These are phyloP conservation scores for Platerodrilus igneus DNA, from an alignment of 2,888 invertebrate genomes.

Conservation along the genomic window DNA sequence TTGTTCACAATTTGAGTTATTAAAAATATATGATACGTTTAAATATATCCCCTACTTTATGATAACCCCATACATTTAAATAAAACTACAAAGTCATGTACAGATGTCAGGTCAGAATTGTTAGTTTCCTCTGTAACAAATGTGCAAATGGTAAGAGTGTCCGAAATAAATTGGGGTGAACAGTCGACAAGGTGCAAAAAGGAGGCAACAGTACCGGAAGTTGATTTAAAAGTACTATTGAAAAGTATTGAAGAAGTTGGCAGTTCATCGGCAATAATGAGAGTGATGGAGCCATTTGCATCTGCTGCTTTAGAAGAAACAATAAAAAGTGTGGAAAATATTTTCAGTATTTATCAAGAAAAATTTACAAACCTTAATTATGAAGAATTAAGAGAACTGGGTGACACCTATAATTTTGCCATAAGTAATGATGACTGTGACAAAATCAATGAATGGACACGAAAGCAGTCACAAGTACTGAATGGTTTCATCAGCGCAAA, in stretches of 20 bases:
- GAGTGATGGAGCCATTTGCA: too few relatives aligned
- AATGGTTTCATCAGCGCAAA: neutral
- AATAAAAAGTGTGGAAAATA: too few relatives aligned
- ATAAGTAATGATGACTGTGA: neutral
- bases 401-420: neutral
- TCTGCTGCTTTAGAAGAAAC: too few relatives aligned
- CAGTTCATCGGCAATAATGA: too few relatives aligned
- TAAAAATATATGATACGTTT: too few relatives aligned
- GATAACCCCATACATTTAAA: too few relatives aligned
- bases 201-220: too few relatives aligned
- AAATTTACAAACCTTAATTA: neutral
- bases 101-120: neutral
- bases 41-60: too few relatives aligned
- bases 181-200: too few relatives aligned
- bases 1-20: too few relatives aligned
- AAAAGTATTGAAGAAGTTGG: too few relatives aligned
- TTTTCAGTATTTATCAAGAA: neutral
- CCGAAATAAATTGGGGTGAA: slow-evolving; percentile 1
- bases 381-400: neutral
- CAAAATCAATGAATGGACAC: neutral
- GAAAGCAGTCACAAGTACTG: neutral
- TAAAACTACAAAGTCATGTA: neutral
- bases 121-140: neutral
- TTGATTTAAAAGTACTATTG: too few relatives aligned
- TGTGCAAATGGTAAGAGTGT: neutral